These are phyloP conservation scores for Zaprionus gabonicus DNA, from an alignment of 1,140 invertebrate genomes.

Conservation along the genomic window DNA sequence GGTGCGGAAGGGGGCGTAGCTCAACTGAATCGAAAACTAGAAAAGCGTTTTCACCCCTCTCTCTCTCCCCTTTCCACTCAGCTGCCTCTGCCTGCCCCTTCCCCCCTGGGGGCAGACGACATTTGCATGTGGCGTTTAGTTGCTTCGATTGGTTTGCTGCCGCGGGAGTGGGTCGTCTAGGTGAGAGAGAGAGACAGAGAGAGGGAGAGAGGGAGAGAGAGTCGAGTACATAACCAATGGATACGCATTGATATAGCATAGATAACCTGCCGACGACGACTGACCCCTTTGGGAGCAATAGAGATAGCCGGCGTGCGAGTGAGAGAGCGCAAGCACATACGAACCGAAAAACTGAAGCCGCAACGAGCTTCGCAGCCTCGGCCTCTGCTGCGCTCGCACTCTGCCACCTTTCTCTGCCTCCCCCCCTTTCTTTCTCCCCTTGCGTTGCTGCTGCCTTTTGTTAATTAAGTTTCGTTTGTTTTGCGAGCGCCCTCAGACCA, in stretches of 20 bases:
- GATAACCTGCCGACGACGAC: slow-evolving; percentile 43
- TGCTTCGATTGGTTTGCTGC: slow-evolving; percentile 23
- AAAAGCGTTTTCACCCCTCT: not conserved
- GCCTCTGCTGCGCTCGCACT: not conserved
- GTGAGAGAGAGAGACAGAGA: not conserved
- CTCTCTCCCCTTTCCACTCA: not conserved
- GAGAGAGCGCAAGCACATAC: slow-evolving; percentile 21
- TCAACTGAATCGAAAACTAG: slow-evolving; percentile 18
- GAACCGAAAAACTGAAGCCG: slow-evolving; percentile 34
- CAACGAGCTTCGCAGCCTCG: slow-evolving; percentile 5
- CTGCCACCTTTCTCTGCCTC: not conserved
- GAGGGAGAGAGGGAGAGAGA: not conserved
- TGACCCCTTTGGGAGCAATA: slow-evolving; percentile 52
- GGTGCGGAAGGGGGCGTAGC: not conserved
- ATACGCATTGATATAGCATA: slow-evolving; percentile 77
- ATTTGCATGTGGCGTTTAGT: slow-evolving; percentile 41
- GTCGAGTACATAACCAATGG: slow-evolving; percentile 62
- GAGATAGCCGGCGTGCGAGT: slow-evolving; percentile 16
- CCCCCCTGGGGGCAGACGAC: not conserved
- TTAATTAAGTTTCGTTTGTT: slow-evolving; percentile 66
- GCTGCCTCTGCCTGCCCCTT: not conserved
- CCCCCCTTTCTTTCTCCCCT: not conserved
- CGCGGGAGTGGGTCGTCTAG: not conserved
- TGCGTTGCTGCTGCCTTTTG: slow-evolving; percentile 39
- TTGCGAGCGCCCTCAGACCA: slow-evolving; percentile 25